Base-by-base conservation (phyloP, 2,888 invertebrate genomes). In the Rotaria magnacalcarata region DNA sequence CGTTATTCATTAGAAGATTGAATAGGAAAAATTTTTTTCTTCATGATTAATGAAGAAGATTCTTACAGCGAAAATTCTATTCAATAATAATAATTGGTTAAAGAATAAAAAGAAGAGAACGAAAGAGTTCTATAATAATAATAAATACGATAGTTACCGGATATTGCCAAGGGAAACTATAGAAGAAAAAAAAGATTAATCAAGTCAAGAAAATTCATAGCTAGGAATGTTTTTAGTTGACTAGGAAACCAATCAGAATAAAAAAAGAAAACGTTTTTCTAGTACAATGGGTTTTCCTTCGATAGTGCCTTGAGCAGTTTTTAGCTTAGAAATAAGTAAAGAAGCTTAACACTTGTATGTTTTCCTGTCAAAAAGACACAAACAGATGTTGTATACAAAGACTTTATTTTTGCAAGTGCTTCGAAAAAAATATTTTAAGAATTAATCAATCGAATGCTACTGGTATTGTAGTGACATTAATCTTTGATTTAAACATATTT, bases 141-240 rank as follows among this genome's bases (percentile, higher is more conserved):
- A 7, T 24, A 52, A 52, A 52, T 52, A 52, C 24, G 56, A 24
- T 56, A 24, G 56, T 6, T 67, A 27, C 67, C 67, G 67, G 67
- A 67, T 67, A 67, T 67, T 67, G 67, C 34, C 34, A 7, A 4
- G 34, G 67, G 67, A 41, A 67, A 67, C 67, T 34, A 67, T 16
- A 67, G 34, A 34, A 67, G 67, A 34, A 67, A 34, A 34, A 50
- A 67, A 34, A 34, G 67, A 67, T 67, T 67, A 67, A 67, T 67
- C 67, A 67, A 67, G 67, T 67, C 34, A 67, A 67, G 67, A 34
- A 67, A 67, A 34, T 34, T 67, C 27, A 34, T 67, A 67, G 34
- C 67, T 67, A 41, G 67, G 19, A 67, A 34, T 67, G 34, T 67
- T 67, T 34, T 67, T 34, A 34, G 19, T 19, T 34, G 34, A 4